A percentile compares a stretch with the other conserved stretches of the same genome.
Conservation (phyloP, 2,797 vertebrate genomes). For the Trachops cirrhosus region DNA sequence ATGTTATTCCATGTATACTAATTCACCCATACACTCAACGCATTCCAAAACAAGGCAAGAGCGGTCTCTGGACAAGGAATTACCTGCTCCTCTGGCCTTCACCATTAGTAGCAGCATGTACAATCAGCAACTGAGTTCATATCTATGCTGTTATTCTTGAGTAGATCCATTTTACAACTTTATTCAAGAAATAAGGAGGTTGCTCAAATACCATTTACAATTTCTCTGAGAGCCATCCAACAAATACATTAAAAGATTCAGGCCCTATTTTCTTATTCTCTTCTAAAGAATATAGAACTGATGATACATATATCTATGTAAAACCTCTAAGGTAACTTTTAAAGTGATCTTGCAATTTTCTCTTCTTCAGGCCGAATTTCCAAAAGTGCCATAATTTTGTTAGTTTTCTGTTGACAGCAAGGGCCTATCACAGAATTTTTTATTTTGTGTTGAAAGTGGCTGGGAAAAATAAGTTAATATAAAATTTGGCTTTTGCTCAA, state of each 20-base stretch:
- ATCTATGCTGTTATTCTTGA: not conserved
- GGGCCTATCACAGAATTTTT: not conserved
- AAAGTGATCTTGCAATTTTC: not conserved
- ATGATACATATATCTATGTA: not conserved
- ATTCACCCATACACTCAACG: not conserved
- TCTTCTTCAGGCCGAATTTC: not conserved
- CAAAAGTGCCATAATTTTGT: not conserved
- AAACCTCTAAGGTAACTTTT: not conserved
- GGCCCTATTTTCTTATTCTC: not conserved
- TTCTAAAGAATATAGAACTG: not conserved
- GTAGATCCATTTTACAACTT: not conserved
- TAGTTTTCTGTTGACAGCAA: not conserved
- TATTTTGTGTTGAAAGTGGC: not conserved
- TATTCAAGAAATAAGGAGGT: not conserved
- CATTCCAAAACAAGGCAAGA: not conserved
- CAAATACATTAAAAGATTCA: not conserved
- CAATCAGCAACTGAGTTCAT: not conserved
- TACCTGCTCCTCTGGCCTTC: not conserved
- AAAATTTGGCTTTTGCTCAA: not conserved
- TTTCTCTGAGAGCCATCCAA: not conserved
- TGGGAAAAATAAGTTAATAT: not conserved
- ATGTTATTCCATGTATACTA: not conserved
- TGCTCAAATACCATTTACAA: not conserved
- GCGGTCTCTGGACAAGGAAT: not conserved
- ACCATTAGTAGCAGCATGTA: not conserved